Evolutionary conservation across 2,113 vertebrate species (phyloP).

Genomic region (Xiphophorus hellerii): DNA sequence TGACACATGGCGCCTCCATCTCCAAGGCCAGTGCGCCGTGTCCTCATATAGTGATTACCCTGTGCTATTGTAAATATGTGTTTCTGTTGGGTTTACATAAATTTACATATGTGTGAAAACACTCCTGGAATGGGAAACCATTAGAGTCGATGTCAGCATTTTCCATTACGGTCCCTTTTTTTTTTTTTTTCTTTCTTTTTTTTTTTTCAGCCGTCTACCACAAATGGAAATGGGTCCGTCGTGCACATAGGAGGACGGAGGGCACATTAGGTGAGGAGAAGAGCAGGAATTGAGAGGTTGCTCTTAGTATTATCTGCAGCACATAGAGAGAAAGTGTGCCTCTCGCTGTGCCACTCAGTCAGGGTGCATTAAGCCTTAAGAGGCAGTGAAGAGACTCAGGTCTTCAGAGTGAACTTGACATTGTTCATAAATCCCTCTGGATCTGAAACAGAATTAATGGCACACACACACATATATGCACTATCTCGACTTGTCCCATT

Average conservation of each 20-base stretch:
- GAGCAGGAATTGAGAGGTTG: slow-evolving; percentile 78
- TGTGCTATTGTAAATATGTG: slow-evolving; percentile 82
- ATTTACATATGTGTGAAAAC: slow-evolving; percentile 75
- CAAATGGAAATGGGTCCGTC: slow-evolving; percentile 60
- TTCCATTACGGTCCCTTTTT: slow-evolving; percentile 59
- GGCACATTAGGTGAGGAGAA: slow-evolving; percentile 61
- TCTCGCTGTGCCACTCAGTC: slow-evolving; percentile 78
- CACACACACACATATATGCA: slow-evolving; percentile 13
- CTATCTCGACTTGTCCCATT: slow-evolving; percentile 15
- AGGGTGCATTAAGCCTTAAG: slow-evolving; percentile 78
- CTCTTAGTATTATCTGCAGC: slow-evolving; percentile 75
- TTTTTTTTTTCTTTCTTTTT: neutral
- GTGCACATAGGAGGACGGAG: slow-evolving; percentile 47
- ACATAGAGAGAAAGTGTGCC: slow-evolving; percentile 67
- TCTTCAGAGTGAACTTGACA: slow-evolving; percentile 76
- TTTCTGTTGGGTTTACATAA: slow-evolving; percentile 78
- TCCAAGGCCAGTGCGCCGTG: slow-evolving; percentile 79
- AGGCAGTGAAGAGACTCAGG: slow-evolving; percentile 69
- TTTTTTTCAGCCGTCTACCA: slow-evolving; percentile 22
- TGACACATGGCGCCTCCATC: slow-evolving; percentile 88
- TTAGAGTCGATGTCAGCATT: slow-evolving; percentile 69
- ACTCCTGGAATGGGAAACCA: slow-evolving; percentile 70
- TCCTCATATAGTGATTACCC: slow-evolving; percentile 84
- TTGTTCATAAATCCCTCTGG: slow-evolving; percentile 76
- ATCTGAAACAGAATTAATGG: slow-evolving; percentile 55